Evolutionary conservation across 2,797 vertebrate species (phyloP).

Genomic region (Forpus xanthops): DNA sequence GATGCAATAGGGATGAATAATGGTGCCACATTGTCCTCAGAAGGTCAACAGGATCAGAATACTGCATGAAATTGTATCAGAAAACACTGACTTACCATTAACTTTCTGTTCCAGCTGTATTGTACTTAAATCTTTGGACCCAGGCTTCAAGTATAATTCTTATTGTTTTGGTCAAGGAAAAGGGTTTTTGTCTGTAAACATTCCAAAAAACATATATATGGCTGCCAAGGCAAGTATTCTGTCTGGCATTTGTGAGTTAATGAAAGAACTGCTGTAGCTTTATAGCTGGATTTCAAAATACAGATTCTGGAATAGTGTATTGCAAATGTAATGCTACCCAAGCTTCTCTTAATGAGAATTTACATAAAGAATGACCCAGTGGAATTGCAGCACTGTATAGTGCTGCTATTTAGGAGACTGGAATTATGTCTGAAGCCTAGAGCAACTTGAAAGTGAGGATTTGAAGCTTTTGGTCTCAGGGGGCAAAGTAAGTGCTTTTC

Average conservation of each 20-base stretch:
- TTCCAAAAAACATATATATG: neutral
- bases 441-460: slow-evolving; percentile 9
- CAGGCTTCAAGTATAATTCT: neutral
- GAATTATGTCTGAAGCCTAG: slow-evolving; percentile 15
- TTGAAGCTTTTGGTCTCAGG: neutral
- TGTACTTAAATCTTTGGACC: neutral
- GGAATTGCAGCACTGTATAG: slow-evolving; percentile 29
- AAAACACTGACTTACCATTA: neutral
- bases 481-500: slow-evolving; percentile 31
- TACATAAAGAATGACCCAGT: slow-evolving; percentile 60
- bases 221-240: slow-evolving; percentile 24
- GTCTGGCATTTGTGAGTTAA: slow-evolving; percentile 42
- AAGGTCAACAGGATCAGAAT: neutral
- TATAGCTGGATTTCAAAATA: slow-evolving; percentile 16
- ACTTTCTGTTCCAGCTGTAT: neutral
- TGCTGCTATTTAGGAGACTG: slow-evolving; percentile 20
- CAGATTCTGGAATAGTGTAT: slow-evolving; percentile 18
- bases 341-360: slow-evolving; percentile 51
- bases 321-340: slow-evolving; percentile 54
- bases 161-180: slow-evolving; percentile 21
- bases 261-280: slow-evolving; percentile 27
- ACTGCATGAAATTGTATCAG: neutral
- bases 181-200: slow-evolving; percentile 31
- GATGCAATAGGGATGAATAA: neutral
- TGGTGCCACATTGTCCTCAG: neutral